Evolutionary conservation across 2,797 vertebrate species (phyloP).

Genomic region (Falco naumanni): DNA sequence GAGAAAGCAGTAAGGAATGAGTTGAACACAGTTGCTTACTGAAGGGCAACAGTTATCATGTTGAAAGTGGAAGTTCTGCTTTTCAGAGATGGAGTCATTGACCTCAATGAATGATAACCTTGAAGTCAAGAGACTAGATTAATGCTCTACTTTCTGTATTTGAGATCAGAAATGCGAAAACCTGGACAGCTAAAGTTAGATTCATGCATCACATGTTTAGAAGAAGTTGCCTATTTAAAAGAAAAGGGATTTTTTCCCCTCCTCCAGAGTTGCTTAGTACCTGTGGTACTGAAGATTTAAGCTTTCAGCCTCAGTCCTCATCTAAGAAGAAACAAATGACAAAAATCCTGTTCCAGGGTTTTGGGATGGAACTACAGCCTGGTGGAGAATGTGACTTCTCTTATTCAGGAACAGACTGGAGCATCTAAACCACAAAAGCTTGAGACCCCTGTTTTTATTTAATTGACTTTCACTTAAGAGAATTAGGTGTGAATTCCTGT

Average conservation of each 20-base stretch:
- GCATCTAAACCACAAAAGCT: background rate
- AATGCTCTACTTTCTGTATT: conserved; percentile 63
- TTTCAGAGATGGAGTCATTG: conserved; percentile 60
- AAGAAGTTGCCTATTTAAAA: conserved; percentile 65
- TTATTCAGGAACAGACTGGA: background rate
- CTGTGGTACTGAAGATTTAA: background rate
- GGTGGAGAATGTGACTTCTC: background rate
- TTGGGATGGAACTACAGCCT: background rate
- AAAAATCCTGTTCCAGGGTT: background rate
- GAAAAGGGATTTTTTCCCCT: background rate
- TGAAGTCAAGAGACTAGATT: conserved; percentile 70
- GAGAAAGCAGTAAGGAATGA: background rate
- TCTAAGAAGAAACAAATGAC: background rate
- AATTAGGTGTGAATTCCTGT: background rate
- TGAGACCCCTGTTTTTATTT: background rate
- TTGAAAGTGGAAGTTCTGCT: conserved; percentile 50
- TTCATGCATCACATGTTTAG: conserved; percentile 65
- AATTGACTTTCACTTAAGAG: background rate
- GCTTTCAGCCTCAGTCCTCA: background rate
- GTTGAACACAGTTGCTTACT: background rate
- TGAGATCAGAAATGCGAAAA: conserved; percentile 52
- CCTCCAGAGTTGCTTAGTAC: conserved; percentile 5
- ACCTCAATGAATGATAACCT: conserved; percentile 71
- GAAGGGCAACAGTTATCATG: background rate
- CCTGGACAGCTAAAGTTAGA: conserved; percentile 70